Evolutionary conservation across 64 coral and sea anemone species (phyloP), one percentile per base, ranked within the genome.

Genomic region (Actinia tenebrosa): DNA sequence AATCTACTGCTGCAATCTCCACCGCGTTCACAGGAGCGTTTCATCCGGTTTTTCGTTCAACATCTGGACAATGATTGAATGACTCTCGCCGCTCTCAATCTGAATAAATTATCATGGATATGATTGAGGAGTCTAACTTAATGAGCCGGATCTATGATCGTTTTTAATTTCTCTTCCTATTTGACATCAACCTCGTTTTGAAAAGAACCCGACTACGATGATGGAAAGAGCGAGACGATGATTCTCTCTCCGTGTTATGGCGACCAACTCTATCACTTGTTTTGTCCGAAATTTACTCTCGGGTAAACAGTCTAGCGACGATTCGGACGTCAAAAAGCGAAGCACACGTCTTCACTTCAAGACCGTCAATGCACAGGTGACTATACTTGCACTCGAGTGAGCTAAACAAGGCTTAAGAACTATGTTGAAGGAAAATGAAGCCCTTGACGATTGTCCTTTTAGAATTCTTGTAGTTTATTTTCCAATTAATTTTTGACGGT

Each of bases 31-130:
- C 17, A 50, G 43, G 2, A 50, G 43, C 79, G 45, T 20, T 30
- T 81, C 6, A 81, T 81, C 79, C 79, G 79, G 79, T 53, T 18
- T 50, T 22, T 53, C 19, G 44, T 75, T 22, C 50, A 81, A 81
- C 79, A 81, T 81, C 79, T 81, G 79, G 79, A 16, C 43, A 23
- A 50, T 50, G 44, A 81, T 50, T 81, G 50, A 81, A 81, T 81
- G 45, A 19, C 43, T 81, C 79, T 20, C 79, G 19, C 20, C 5
- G 43, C 17, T 37, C 45, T 18, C 15, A 44, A 16, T 45, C 22
- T 81, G 79, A 81, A 81, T 81, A 81, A 53, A 81, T 81, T 81
- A 50, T 45, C 79, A 81, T 81, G 17, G 0, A 45, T 79, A 42
- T 81, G 45, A 81, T 81, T 53, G 10, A 53, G 16, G 27, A 45